Percentiles rank a stretch among this genome's conserved stretches.
Conservation (phyloP, 2,113 vertebrate genomes). For the Pelusios castaneus region DNA sequence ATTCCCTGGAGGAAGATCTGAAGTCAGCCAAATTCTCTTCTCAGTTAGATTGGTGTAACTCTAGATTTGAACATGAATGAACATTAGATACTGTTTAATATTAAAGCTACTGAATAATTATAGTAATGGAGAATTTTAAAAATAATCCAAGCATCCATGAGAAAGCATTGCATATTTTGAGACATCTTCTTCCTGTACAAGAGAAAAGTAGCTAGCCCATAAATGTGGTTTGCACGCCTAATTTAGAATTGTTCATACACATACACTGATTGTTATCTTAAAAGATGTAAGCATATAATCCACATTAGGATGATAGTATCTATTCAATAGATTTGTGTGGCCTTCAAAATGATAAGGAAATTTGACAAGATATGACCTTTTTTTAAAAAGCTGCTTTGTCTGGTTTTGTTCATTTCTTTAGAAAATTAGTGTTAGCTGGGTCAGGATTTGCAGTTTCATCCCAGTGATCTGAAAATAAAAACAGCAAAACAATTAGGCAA, state of each 20-base stretch:
- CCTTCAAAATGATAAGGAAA: background rate
- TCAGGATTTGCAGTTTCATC: background rate
- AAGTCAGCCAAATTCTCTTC: background rate
- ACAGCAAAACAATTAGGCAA: background rate
- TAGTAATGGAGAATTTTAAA: background rate
- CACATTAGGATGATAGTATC: background rate
- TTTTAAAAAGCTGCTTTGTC: background rate
- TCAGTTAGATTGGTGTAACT: background rate
- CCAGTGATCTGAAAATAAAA: background rate
- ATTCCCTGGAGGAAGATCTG: background rate
- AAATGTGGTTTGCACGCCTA: conserved; percentile 19
- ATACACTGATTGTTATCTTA: conserved; percentile 11
- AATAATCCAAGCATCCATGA: background rate
- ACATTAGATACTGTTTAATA: background rate
- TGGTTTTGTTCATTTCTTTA: background rate
- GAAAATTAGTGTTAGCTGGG: background rate
- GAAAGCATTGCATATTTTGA: background rate
- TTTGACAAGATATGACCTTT: background rate
- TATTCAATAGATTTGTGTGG: background rate
- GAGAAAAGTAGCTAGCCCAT: conserved; percentile 5
- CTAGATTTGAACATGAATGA: background rate
- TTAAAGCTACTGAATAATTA: background rate
- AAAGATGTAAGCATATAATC: background rate
- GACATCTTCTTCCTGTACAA: conserved; percentile 3
- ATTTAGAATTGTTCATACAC: conserved; percentile 48